Percentiles rank a stretch among this genome's conserved stretches.
Evolutionary conservation across 92 coral and sea anemone species (phyloP).

Genomic region (Phenganax stokvisi): DNA sequence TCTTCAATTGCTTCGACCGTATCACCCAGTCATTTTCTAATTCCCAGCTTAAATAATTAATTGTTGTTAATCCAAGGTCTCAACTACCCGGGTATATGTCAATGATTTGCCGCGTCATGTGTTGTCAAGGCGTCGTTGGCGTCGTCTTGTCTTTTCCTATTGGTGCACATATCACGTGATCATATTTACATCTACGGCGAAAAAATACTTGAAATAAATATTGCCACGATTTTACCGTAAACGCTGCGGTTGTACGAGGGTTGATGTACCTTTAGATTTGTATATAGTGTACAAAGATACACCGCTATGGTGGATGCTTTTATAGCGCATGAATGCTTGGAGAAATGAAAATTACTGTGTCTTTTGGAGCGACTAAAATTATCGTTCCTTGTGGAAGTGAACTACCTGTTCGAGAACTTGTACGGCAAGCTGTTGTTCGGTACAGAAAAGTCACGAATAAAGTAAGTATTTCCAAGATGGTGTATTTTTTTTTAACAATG

Average conservation of each 20-base stretch:
- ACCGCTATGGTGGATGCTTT: conserved; percentile 2
- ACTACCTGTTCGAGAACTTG: conserved; percentile 74
- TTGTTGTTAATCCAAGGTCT: neutral
- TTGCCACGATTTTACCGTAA: conserved; percentile 6
- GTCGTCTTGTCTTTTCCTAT: conserved; percentile 37
- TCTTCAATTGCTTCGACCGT: neutral
- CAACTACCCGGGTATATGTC: neutral
- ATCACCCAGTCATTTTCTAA: conserved; percentile 5
- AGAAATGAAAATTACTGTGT: conserved; percentile 87
- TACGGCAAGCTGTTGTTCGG: conserved; percentile 82
- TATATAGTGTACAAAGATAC: conserved; percentile 16
- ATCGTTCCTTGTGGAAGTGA: conserved; percentile 98
- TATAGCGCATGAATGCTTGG: conserved; percentile 30
- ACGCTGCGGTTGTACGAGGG: conserved; percentile 31
- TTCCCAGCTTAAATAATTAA: conserved; percentile 9
- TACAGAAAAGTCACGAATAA: conserved; percentile 91
- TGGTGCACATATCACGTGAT: conserved; percentile 35
- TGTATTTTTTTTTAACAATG: neutral
- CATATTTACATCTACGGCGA: conserved; percentile 25
- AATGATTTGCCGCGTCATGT: conserved; percentile 22
- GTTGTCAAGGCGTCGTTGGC: conserved; percentile 40
- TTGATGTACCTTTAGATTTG: conserved; percentile 33
- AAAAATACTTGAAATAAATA: conserved; percentile 21
- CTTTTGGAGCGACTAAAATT: conserved; percentile 82
- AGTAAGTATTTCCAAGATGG: conserved; percentile 52